Conservation (phyloP, 2,888 invertebrate species). For the Brachyptera putata region DNA sequence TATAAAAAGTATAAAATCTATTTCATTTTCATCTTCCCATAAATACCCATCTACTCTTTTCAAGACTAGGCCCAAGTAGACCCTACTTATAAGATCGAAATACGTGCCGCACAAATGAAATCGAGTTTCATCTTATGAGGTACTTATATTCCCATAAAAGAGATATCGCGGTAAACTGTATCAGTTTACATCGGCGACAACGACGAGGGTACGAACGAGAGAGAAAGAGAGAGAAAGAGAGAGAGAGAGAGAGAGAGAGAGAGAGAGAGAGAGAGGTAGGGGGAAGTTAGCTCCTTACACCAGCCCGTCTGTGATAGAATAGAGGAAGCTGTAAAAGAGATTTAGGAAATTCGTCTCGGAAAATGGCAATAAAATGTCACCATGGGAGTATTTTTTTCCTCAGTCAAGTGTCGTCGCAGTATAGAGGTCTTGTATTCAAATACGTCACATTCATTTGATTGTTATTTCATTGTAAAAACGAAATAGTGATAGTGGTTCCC, state of each 20-base stretch:
- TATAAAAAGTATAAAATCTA: no score
- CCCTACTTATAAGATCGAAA: not conserved
- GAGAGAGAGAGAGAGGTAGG: no score
- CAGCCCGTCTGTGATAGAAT: not conserved
- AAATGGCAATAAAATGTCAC: conserved; percentile 29
- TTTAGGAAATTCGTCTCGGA: conserved; percentile 31
- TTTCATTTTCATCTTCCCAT: no score
- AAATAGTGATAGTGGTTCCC: no score
- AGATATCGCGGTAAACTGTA: not conserved
- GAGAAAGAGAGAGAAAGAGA: no score
- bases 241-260: no score
- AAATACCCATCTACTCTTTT: no score
- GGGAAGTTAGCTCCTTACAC: not conserved
- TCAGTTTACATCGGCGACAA: not conserved
- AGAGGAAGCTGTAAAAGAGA: conserved; percentile 29
- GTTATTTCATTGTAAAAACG: no score
- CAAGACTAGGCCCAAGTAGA: not conserved
- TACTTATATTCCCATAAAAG: not conserved
- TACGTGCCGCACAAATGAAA: not conserved
- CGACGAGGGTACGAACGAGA: not conserved
- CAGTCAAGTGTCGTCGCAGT: no score
- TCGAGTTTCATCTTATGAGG: not conserved
- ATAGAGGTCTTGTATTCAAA: no score
- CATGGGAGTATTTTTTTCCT: not conserved
- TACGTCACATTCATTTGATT: no score